Base-by-base conservation (phyloP, 2,113 vertebrate genomes). In the Struthidea cinerea region DNA sequence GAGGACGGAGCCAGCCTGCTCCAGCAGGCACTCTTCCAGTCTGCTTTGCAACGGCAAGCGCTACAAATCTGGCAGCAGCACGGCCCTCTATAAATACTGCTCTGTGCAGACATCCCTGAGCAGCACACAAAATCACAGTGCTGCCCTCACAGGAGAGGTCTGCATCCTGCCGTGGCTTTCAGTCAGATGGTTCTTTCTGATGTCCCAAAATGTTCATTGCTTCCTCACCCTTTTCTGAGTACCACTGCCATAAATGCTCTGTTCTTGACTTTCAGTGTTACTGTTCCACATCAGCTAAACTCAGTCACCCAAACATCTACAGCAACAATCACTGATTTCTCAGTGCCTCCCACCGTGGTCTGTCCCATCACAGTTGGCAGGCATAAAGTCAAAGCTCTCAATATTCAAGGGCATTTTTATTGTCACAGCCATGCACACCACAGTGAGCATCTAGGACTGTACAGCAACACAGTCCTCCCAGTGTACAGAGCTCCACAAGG, bases 41-140 rank as follows among this genome's bases (percentile, higher is more conserved):
- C 57, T 78, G 28, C 41, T 69, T 30, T 26, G 37, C 3, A 12
- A 65, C 17, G n/a, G 46, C 0, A 0, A 96, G 49, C 2, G 0
- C 21, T 10, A 22, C 37, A 32, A 21, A 55, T 15, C 65, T 6
- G 2, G 75, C 77, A 69, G 41, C 59, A 53, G 42, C 44, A 65
- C 7, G 28, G 5, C 26, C 23, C 10, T 18, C 15, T 11, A 11
- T 1, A 20, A 80, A 69, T 8, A 20, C 37, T 65, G 42, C 28
- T 24, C 53, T 41, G 18, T 49, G 46, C 70, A 85, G 74, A 46
- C 69, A n/a, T 20, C 52, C 59, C 69, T 16, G 9, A 9, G 30
- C 10, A 3, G 70, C 42, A 55, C 39, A 61, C 49, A 33, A 44
- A 88, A 56, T 33, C 76, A 69, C 33, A 69, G 49, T 4, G 15